These are phyloP conservation scores for Microtus agrestis DNA, from an alignment of 2,797 vertebrate species.

Conservation along the genomic window DNA sequence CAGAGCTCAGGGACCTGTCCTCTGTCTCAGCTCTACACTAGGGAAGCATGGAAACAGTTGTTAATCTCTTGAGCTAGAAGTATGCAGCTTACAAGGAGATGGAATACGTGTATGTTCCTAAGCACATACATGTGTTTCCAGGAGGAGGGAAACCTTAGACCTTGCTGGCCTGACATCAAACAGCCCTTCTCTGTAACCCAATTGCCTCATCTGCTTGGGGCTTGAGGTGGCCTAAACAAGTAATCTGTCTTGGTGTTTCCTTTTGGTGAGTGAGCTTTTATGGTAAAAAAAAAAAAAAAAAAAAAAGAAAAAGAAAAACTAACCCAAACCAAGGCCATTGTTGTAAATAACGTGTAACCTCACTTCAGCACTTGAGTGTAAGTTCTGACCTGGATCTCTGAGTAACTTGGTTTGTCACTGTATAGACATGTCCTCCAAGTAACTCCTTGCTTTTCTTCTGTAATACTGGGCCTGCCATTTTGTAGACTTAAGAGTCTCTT, in stretches of 20 bases:
- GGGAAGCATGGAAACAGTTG: not conserved
- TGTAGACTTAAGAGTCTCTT: not conserved
- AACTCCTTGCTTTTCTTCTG: not conserved
- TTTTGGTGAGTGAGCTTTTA: slow-evolving; percentile 24
- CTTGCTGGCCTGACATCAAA: not conserved
- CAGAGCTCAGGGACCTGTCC: not conserved
- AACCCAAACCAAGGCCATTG: not conserved
- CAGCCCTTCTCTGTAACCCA: not conserved
- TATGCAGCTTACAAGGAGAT: not conserved
- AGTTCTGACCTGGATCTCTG: slow-evolving; percentile 2
- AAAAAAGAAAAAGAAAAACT: not conserved
- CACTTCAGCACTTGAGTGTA: not conserved
- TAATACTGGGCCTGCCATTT: not conserved
- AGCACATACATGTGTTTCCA: not conserved
- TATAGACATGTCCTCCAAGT: not conserved
- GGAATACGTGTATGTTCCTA: not conserved
- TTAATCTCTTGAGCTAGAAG: not conserved
- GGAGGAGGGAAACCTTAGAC: not conserved
- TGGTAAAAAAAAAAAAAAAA: not conserved
- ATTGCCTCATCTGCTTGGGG: not conserved
- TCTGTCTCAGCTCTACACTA: not conserved
- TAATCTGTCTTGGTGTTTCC: slow-evolving; percentile 38
- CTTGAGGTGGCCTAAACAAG: not conserved
- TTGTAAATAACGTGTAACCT: not conserved
- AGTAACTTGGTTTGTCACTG: not conserved